Percentiles rank a stretch among this genome's conserved stretches.
Conservation (phyloP, 2,888 invertebrate species). For the Xestia xanthographa region DNA sequence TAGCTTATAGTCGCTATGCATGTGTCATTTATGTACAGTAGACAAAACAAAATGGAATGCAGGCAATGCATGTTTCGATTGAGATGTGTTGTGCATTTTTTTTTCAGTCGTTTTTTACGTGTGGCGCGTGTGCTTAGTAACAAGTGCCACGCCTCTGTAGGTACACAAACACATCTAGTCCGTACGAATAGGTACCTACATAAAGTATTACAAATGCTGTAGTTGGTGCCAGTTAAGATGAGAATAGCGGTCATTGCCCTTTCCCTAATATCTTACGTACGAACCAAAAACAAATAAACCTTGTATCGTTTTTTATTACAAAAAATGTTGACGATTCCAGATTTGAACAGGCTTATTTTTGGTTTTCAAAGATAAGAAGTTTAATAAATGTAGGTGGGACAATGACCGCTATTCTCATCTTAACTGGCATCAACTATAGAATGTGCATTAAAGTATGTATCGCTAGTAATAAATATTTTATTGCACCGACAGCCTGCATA, state of each 20-base stretch:
- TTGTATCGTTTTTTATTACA: too few relatives aligned
- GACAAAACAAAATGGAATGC: conserved; percentile 25
- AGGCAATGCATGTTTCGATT: not conserved
- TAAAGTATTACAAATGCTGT: not conserved
- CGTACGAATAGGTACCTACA: not conserved
- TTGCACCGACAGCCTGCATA: conserved; percentile 2
- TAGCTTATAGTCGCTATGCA: conserved; percentile 20
- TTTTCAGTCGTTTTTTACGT: not conserved
- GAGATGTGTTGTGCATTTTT: conserved; percentile 5
- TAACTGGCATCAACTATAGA: too few relatives aligned
- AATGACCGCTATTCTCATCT: too few relatives aligned
- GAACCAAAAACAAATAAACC: too few relatives aligned
- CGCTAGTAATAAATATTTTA: not conserved
- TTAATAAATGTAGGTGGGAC: too few relatives aligned
- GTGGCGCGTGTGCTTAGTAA: not conserved
- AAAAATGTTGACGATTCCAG: too few relatives aligned
- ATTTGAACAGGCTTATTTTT: too few relatives aligned
- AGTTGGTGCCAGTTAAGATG: too few relatives aligned
- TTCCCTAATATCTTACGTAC: too few relatives aligned
- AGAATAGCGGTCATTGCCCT: too few relatives aligned
- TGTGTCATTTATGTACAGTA: conserved; percentile 29
- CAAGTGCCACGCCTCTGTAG: not conserved
- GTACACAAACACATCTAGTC: not conserved
- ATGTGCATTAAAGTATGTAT: not conserved
- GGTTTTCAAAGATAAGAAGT: too few relatives aligned